Evolutionary conservation across 2,888 invertebrate species (phyloP).

Genomic region (Morpho deidamia): DNA sequence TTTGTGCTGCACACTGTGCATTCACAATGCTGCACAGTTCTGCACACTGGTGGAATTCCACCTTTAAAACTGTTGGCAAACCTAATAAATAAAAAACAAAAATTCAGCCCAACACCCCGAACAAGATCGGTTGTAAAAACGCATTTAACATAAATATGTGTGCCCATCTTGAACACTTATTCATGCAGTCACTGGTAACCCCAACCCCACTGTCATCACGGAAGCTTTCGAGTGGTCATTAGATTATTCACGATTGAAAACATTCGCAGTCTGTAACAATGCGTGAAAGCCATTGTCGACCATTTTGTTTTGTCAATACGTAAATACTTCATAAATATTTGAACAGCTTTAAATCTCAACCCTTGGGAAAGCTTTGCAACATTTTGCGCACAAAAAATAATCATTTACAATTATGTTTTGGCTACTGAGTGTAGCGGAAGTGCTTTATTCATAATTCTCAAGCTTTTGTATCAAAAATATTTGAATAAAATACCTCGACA

Average conservation of each 20-base stretch:
- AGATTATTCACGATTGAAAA: constrained; percentile 37
- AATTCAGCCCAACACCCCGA: too few species aligned
- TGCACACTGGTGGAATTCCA: too few species aligned
- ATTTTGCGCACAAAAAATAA: constrained; percentile 21
- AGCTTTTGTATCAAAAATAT: too few species aligned
- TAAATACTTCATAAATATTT: constrained; percentile 70
- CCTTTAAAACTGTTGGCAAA: too few species aligned
- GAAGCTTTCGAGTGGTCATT: constrained; percentile 64
- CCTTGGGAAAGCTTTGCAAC: constrained; percentile 38
- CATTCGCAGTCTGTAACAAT: constrained; percentile 43
- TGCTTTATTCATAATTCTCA: constrained; percentile 11
- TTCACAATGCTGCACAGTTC: too few species aligned
- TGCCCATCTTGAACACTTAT: background rate
- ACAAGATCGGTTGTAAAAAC: too few species aligned
- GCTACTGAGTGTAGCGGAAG: constrained; percentile 21
- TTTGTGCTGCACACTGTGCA: too few species aligned
- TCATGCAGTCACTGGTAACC: background rate
- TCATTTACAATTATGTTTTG: constrained; percentile 10
- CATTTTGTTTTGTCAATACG: constrained; percentile 69
- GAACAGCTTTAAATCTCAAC: constrained; percentile 55
- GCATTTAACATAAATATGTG: too few species aligned
- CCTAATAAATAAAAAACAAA: too few species aligned
- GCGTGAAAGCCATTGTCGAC: constrained; percentile 47
- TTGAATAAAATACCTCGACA: too few species aligned
- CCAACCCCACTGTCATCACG: constrained; percentile 29